Conservation (phyloP, 2,113 vertebrate species). For the Mystacornis crossleyi region DNA sequence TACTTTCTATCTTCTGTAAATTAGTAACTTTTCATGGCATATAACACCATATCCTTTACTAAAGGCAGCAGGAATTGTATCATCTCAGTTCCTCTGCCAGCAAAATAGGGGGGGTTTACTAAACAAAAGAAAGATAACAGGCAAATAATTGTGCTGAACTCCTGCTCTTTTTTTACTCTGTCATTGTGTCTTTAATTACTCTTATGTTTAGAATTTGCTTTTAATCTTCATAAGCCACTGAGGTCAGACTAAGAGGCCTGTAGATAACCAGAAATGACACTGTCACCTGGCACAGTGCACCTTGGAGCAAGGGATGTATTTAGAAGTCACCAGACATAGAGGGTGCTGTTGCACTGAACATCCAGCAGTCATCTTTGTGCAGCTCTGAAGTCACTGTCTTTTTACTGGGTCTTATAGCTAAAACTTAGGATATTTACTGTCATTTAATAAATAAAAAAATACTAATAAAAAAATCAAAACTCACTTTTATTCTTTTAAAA, state of each 20-base stretch:
- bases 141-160: not conserved
- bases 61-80: not conserved
- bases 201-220: not conserved
- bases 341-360: conserved; percentile 52
- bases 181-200: not conserved
- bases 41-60: not conserved
- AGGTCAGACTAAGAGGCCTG: not conserved
- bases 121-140: not conserved
- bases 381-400: not conserved
- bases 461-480: not conserved
- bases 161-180: not conserved
- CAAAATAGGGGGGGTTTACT: rapidly evolving
- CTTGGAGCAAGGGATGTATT: not conserved
- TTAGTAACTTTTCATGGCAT: not conserved
- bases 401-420: not conserved
- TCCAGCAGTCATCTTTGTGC: rapidly evolving
- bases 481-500: not conserved
- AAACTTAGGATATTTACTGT: not conserved
- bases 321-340: not conserved
- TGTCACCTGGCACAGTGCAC: not conserved
- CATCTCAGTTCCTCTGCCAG: not conserved
- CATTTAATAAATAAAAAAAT: not conserved
- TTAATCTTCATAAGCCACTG: not conserved
- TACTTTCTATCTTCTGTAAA: not conserved
- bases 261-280: not conserved